phyloP scores from a whole-genome alignment of 2,113 vertebrate species.

The Gopherus flavomarginatus region DNA sequence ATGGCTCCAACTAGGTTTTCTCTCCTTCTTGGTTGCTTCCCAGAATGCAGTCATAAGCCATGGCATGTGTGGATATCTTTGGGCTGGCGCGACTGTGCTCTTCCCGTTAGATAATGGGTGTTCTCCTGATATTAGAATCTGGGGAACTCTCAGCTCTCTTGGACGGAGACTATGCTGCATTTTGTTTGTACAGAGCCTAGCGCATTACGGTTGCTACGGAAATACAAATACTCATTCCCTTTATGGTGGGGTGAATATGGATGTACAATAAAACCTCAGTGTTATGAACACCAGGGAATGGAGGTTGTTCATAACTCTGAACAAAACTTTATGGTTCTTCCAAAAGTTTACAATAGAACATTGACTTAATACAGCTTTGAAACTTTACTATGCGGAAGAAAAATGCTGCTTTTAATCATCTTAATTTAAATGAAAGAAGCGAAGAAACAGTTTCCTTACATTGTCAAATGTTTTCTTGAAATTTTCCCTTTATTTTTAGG shows the following conservation, averaged over 20 bases:
- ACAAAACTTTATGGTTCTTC: too few species aligned
- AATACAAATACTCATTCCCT: background rate
- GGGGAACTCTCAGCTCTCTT: background rate
- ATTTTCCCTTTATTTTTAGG: too few species aligned
- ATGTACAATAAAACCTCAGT: background rate
- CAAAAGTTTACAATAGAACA: too few species aligned
- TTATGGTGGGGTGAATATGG: background rate
- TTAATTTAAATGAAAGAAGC: too few species aligned
- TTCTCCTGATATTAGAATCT: fast-evolving
- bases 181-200: background rate
- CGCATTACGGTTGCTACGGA: background rate
- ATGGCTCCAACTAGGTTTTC: background rate
- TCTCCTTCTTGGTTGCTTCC: background rate
- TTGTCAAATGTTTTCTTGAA: too few species aligned
- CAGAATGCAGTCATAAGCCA: background rate
- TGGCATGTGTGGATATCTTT: fast-evolving
- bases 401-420: too few species aligned
- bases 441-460: too few species aligned
- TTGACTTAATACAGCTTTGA: too few species aligned
- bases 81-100: background rate
- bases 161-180: background rate
- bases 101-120: background rate
- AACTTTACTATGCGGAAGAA: too few species aligned
- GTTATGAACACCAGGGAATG: too few species aligned
- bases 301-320: too few species aligned